Evolutionary conservation across 2,797 vertebrate species (phyloP).

Genomic region (Pantherophis alleghaniensis): DNA sequence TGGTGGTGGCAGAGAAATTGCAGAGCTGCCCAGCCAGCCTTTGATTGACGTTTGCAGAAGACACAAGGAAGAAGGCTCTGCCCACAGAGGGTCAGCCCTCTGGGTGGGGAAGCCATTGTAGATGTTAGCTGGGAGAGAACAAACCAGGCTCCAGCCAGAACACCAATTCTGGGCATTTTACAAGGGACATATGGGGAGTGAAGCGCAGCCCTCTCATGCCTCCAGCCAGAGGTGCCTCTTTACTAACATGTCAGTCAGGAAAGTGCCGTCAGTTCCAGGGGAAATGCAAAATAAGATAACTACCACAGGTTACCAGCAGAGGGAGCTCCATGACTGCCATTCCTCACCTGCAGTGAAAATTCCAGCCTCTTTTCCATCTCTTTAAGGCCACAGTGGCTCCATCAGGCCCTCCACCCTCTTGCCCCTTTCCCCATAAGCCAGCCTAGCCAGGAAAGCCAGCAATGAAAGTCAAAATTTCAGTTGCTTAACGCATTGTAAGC

Average conservation of each 20-base stretch:
- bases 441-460: background rate
- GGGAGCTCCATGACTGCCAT: background rate
- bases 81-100: too few species aligned
- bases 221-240: background rate
- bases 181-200: accelerated
- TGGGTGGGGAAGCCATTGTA: background rate
- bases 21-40: background rate
- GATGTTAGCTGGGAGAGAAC: background rate
- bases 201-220: accelerated
- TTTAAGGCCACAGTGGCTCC: background rate
- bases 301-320: background rate
- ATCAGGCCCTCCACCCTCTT: background rate
- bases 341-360: background rate
- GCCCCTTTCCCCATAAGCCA: background rate
- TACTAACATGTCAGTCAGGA: background rate
- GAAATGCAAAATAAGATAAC: background rate
- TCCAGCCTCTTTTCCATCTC: background rate
- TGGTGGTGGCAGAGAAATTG: background rate
- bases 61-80: too few species aligned
- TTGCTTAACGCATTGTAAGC: too few species aligned
- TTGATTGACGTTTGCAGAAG: background rate
- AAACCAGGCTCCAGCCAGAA: background rate
- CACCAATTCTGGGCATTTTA: background rate
- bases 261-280: background rate
- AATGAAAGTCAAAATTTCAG: background rate